A percentile compares a stretch with the other conserved stretches of the same genome.
Conservation (phyloP, 1,140 invertebrate species). For the Proales similis region DNA sequence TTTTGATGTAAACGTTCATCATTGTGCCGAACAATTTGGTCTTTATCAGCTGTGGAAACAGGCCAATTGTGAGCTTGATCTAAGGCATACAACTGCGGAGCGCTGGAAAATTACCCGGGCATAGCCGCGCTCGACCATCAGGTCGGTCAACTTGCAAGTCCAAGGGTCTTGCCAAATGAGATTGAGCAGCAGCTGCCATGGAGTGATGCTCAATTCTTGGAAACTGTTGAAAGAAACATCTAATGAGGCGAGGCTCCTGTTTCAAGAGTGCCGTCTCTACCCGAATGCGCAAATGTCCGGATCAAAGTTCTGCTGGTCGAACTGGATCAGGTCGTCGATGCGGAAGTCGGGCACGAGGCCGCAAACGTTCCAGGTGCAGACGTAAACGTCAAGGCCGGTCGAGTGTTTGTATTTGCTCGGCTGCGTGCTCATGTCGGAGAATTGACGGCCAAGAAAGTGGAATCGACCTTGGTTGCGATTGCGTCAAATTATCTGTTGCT, state of each 20-base stretch:
- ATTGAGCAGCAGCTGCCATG: conserved; percentile 11
- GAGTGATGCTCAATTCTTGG: conserved; percentile 28
- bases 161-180: conserved; percentile 21
- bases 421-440: too few species aligned
- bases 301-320: neutral
- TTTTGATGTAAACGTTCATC: conserved; percentile 34
- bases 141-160: conserved; percentile 2
- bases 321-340: conserved; percentile 6
- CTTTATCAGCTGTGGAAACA: conserved; percentile 7
- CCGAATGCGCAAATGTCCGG: conserved; percentile 24
- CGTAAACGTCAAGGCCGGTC: too few species aligned
- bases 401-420: too few species aligned
- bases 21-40: conserved; percentile 21
- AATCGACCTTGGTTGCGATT: too few species aligned
- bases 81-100: neutral
- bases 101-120: neutral
- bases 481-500: too few species aligned
- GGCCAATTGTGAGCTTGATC: neutral
- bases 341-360: neutral
- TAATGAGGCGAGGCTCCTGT: neutral
- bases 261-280: neutral
- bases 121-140: neutral
- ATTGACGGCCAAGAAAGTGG: too few species aligned
- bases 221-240: neutral
- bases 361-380: conserved; percentile 33